Evolutionary conservation across 2,888 invertebrate genomes (phyloP), one percentile per base, ranked within the genome.

Genomic region (Trissolcus brochymenae): DNA sequence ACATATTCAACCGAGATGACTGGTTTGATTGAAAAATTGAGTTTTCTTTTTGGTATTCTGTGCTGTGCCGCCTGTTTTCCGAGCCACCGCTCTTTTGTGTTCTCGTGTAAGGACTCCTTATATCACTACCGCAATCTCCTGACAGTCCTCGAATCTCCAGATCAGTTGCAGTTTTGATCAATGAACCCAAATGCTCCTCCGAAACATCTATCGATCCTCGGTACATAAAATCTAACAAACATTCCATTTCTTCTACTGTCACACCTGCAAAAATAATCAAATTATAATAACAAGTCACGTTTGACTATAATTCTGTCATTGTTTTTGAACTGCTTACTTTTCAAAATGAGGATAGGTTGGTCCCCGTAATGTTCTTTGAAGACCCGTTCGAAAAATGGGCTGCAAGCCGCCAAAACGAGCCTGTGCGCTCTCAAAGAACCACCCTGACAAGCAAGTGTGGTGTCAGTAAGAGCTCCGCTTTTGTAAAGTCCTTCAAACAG

Each of bases 381-480:
- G 82, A 95, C 92, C 82, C 93, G 92, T 86, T 94, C 93, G 89
- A 95, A 94, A 87, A 94, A 94, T 61, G 94, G 93, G 84, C 94
- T 94, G 90, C 93, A 94, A 62, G 94, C 94, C 54, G 94, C 94
- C 78, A 95, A 90, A 80, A 94, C 93, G 81, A 94, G 91, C 87
- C 94, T 93, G 88, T 94, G 94, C 51, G 93, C 93, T 85, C 92
- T 92, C 82, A 94, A 90, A 86, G 92, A 92, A 46, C 94, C 94
- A 88, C 93, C 94, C 84, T 92, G 92, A 89, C 94, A 94, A 84
- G 93, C 92, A 83, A 94, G 90, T 80, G 93, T 94, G 80, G 94
- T 93, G 86, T 94, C 94, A 41, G 93, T 93, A 77, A 94, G 90
- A 83, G 92, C 91, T 82, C 93, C 93, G 86, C 94, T 93, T 84